phyloP scores from a whole-genome alignment of 2,113 vertebrate species.

The Callipepla squamata region DNA sequence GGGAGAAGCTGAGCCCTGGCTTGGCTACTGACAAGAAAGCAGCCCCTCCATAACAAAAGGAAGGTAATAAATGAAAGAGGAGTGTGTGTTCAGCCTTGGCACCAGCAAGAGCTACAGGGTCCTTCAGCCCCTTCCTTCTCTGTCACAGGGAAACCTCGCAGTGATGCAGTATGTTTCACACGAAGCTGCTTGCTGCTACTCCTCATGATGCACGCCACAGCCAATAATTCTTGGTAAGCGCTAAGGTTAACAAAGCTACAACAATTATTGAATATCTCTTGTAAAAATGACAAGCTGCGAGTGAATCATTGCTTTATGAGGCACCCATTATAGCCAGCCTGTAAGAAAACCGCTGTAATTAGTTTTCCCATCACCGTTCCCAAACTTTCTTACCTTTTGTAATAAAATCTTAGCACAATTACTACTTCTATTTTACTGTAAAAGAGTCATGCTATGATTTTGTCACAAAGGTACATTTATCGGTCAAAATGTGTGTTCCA shows the following conservation, averaged over 20 bases:
- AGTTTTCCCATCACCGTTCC: background rate
- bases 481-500: background rate
- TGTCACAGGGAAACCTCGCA: background rate
- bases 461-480: background rate
- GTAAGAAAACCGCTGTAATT: background rate
- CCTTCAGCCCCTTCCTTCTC: background rate
- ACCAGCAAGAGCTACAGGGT: accelerated
- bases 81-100: background rate
- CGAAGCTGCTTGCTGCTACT: background rate
- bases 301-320: conserved; percentile 21
- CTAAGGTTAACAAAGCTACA: background rate
- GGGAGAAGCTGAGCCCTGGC: background rate
- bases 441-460: background rate
- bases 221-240: conserved; percentile 2
- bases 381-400: background rate
- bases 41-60: background rate
- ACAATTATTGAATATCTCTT: background rate
- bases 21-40: background rate
- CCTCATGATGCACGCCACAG: background rate
- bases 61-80: background rate
- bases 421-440: background rate
- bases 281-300: background rate
- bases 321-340: background rate
- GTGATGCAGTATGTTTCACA: background rate
- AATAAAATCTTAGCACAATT: background rate